Evolutionary conservation across 1,140 invertebrate genomes (phyloP), one percentile per base, ranked within the genome.

Genomic region (Agraylea sexmaculata): DNA sequence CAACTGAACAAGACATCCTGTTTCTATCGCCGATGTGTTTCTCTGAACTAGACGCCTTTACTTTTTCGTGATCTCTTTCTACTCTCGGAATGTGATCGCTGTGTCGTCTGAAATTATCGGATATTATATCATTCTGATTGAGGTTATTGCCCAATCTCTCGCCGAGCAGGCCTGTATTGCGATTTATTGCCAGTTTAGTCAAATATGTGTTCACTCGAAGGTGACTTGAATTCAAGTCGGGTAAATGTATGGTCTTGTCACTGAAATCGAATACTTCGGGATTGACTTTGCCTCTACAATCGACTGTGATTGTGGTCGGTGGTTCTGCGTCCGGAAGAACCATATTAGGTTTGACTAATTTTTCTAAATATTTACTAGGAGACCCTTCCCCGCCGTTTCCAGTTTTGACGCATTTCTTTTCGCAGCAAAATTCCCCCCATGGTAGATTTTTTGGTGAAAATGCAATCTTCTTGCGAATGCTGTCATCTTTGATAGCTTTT

Each of bases 171-270:
- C 56, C 59, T 34, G 58, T 56, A 47, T 54, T 56, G 46, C 57
- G 57, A 46, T 61, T 62, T 7, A 62, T 56, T 12, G 60, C 60
- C 37, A 64, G 49, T 35, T 53, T 51, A 2, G 57, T 59, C 34
- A 62, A 50, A 42, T 60, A 60, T 34, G 51, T 52, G 32, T 57
- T 57, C 41, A 60, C 62, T 30, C 58, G 59, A 37, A 62, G 47
- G 48, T 63, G 59, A 11, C 59, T 53, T 39, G 59, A 59, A 52
- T 61, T 62, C 42, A 63, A 46, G 33, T 49, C 47, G 8, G 47
- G 47, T 31, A 49, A 22, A 33, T 45, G 43, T 18, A 49, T 49
- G 1, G 33, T 42, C 20, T 49, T 49, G 11, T 49, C 46, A n/a
- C 28, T 45, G 37, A 45, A 49, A 31, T 49, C 43, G 20, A 49